phyloP scores from a whole-genome alignment of 1,140 invertebrate species.

The Atta colombica region DNA sequence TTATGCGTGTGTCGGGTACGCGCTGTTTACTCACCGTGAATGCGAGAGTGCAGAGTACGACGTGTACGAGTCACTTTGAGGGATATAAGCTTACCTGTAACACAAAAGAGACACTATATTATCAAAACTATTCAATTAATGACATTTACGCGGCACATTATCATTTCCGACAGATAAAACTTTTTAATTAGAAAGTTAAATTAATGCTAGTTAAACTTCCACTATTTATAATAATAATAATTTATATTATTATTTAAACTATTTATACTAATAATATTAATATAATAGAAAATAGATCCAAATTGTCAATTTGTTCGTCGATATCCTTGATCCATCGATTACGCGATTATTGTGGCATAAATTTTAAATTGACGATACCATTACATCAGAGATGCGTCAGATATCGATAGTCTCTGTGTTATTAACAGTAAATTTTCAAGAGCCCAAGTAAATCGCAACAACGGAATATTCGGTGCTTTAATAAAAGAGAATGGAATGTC shows the following conservation, averaged over 20 bases:
- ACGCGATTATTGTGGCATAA: constrained; percentile 63
- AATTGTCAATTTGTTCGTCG: neutral
- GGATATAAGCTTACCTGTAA: constrained; percentile 80
- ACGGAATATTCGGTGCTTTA: constrained; percentile 56
- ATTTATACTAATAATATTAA: neutral
- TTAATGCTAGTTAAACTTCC: neutral
- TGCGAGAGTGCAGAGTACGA: constrained; percentile 70
- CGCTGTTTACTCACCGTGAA: constrained; percentile 84
- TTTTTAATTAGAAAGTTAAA: neutral
- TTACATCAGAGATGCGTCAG: neutral
- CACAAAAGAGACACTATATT: constrained; percentile 76
- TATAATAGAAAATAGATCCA: neutral
- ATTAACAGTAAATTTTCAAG: constrained; percentile 69
- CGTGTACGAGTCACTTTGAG: constrained; percentile 68
- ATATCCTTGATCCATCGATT: neutral
- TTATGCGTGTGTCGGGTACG: constrained; percentile 81
- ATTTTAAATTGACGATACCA: constrained; percentile 67
- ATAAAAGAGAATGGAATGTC: constrained; percentile 70
- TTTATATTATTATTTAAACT: too few relatives aligned
- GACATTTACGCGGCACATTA: neutral
- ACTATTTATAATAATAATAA: neutral
- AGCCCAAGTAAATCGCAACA: constrained; percentile 67
- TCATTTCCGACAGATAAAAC: neutral
- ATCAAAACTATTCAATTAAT: constrained; percentile 68
- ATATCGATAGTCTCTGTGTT: constrained; percentile 28